Evolutionary conservation across 2,888 invertebrate species (phyloP).

Genomic region (Agonopterix heracliana): DNA sequence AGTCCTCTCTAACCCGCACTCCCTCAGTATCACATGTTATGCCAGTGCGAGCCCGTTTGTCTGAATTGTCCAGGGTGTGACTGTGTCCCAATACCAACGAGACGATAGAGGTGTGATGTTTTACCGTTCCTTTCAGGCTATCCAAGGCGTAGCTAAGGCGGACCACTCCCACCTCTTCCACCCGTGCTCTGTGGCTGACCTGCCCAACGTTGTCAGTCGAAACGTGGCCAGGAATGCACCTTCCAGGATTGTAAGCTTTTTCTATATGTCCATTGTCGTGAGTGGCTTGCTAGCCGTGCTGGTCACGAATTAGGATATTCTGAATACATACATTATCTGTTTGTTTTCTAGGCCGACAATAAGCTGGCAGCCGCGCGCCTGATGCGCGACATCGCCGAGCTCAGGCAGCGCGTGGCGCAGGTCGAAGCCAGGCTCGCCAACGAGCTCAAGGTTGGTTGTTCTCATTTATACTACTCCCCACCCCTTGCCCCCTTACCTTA

Average conservation of each 20-base stretch:
- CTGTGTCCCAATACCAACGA: too few species aligned
- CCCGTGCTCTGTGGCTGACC: constrained; percentile 50
- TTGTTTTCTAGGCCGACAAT: constrained; percentile 53
- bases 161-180: constrained; percentile 36
- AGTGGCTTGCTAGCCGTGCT: too few species aligned
- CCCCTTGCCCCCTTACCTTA: not conserved
- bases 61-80: too few species aligned
- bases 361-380: constrained; percentile 65
- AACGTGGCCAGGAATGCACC: constrained; percentile 65
- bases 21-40: too few species aligned
- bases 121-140: constrained; percentile 36
- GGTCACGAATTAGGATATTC: not conserved
- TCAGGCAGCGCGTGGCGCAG: constrained; percentile 59
- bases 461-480: not conserved
- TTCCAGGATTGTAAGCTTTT: constrained; percentile 50
- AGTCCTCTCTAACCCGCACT: too few species aligned
- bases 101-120: too few species aligned
- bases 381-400: constrained; percentile 69
- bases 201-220: constrained; percentile 58
- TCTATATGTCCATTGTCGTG: not conserved
- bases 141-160: constrained; percentile 54
- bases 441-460: constrained; percentile 52
- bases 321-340: not conserved
- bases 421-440: constrained; percentile 56
- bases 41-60: too few species aligned